phyloP scores from a whole-genome alignment of 2,797 vertebrate genomes.

The Lepidocolaptes lacrymiger region DNA sequence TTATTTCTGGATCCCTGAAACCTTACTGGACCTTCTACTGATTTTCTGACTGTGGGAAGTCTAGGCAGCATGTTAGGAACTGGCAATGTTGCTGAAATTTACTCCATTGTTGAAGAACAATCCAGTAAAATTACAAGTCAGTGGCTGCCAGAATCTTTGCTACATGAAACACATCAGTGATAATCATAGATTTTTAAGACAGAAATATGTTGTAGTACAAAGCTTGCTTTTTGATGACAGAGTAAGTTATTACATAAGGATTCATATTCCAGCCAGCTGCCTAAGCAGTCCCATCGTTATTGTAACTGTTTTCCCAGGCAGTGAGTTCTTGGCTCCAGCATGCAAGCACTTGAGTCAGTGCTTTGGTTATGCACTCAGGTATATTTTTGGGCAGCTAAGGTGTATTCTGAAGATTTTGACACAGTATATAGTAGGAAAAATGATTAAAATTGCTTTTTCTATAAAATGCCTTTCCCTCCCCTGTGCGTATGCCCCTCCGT shows the following conservation, averaged over 20 bases:
- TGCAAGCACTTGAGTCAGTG: background rate
- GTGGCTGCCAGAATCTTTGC: background rate
- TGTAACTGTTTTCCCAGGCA: background rate
- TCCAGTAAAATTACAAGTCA: background rate
- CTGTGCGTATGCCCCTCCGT: too few species aligned
- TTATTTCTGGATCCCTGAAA: background rate
- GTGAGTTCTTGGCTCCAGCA: fast-evolving
- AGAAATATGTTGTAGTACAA: background rate
- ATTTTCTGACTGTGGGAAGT: background rate
- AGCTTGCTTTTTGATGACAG: background rate
- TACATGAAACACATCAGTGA: background rate
- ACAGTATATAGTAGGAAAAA: background rate
- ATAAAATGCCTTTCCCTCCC: background rate
- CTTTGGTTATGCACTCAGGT: background rate
- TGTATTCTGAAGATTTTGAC: background rate
- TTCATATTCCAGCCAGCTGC: background rate
- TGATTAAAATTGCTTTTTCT: background rate
- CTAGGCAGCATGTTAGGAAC: background rate
- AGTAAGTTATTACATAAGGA: background rate
- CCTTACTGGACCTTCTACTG: background rate
- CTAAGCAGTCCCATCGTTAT: background rate
- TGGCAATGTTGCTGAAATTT: background rate
- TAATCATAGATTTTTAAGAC: background rate
- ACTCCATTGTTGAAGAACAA: background rate
- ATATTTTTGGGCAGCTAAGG: background rate